Evolutionary conservation across 2,888 invertebrate species (phyloP).

Genomic region (Morpho achilles): DNA sequence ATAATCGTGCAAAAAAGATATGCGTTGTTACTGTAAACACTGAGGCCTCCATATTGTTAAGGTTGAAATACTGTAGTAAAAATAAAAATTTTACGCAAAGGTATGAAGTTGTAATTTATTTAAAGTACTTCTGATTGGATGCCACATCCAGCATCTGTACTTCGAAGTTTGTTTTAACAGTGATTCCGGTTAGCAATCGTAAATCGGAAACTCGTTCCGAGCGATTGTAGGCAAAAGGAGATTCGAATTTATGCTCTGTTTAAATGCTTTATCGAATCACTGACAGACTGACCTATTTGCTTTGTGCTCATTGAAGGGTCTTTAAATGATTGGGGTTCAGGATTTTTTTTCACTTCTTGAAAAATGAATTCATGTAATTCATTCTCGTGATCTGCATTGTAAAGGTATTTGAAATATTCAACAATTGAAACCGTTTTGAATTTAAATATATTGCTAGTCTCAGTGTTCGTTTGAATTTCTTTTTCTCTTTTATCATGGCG

Average conservation of each 20-base stretch:
- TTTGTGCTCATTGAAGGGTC: slow-evolving; percentile 5
- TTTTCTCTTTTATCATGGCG: too few species aligned
- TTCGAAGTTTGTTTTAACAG: slow-evolving; percentile 15
- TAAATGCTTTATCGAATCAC: slow-evolving; percentile 23
- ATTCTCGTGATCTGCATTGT: background rate
- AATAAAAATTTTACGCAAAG: too few species aligned
- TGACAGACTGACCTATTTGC: slow-evolving; percentile 11
- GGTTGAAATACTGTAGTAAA: too few species aligned
- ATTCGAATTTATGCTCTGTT: slow-evolving; percentile 30
- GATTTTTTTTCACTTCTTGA: background rate
- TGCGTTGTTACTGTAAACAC: too few species aligned
- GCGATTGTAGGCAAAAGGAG: slow-evolving; percentile 22
- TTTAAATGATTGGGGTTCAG: background rate
- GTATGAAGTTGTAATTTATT: background rate
- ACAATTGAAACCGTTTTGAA: too few species aligned
- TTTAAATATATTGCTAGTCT: too few species aligned
- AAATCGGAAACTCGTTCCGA: slow-evolving; percentile 30
- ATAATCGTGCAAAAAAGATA: too few species aligned
- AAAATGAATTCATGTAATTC: background rate
- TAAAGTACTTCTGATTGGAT: background rate
- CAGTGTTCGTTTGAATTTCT: too few species aligned
- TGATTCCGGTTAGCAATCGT: slow-evolving; percentile 24
- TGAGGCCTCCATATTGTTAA: too few species aligned
- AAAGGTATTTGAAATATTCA: too few species aligned
- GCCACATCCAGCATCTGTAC: slow-evolving; percentile 14